A percentile compares a stretch with the other conserved stretches of the same genome.
These are phyloP conservation scores for Tonatia bakeri DNA, from an alignment of 2,113 vertebrate species.

Conservation along the genomic window DNA sequence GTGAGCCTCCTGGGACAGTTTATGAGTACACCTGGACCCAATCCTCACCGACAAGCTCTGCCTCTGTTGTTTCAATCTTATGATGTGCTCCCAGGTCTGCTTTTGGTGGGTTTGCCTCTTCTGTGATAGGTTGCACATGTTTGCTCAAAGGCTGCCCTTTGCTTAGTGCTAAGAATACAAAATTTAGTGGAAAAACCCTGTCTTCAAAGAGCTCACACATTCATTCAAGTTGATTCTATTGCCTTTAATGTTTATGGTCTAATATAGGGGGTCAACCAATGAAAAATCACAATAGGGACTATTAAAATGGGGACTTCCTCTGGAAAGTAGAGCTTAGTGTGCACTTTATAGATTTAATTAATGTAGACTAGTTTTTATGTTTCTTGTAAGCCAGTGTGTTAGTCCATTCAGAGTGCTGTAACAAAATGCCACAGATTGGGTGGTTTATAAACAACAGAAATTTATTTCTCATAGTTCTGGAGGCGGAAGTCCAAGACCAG, in stretches of 20 bases:
- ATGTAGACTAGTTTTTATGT: neutral
- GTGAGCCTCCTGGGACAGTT: neutral
- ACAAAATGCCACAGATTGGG: neutral
- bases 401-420: neutral
- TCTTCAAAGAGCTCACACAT: neutral
- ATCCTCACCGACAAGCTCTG: neutral
- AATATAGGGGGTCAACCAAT: neutral
- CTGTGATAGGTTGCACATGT: neutral
- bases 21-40: constrained; percentile 25
- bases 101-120: neutral
- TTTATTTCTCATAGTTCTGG: neutral
- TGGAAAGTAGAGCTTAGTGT: neutral
- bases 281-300: neutral
- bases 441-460: neutral
- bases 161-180: neutral
- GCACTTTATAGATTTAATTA: neutral
- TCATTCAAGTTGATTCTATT: neutral
- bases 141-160: neutral
- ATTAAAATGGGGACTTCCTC: neutral
- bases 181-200: neutral
- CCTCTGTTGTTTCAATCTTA: neutral
- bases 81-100: neutral
- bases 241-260: neutral
- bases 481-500: neutral
- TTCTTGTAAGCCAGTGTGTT: neutral